Evolutionary conservation across 2,797 vertebrate species (phyloP).

Genomic region (Hemibagrus guttatus): DNA sequence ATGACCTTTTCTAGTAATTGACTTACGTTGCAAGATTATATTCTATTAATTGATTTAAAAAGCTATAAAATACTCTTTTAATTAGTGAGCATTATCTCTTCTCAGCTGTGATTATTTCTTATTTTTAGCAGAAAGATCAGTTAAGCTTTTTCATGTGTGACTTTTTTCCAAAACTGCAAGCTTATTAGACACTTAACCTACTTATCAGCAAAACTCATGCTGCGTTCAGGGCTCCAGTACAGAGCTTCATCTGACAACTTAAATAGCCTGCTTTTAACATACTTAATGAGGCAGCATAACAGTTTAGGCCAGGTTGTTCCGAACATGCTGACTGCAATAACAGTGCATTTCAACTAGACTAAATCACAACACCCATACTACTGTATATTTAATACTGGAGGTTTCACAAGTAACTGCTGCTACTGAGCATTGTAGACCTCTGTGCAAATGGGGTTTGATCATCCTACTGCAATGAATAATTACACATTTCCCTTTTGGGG

Average conservation of each 20-base stretch:
- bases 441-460: not conserved
- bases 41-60: not conserved
- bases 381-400: not conserved
- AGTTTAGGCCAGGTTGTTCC: not conserved
- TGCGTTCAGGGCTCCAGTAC: not conserved
- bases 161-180: conserved; percentile 17
- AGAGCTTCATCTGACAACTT: not conserved
- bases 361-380: not conserved
- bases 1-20: not conserved
- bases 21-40: not conserved
- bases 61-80: not conserved
- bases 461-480: conserved; percentile 6
- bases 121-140: not conserved
- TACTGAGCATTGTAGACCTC: not conserved
- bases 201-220: conserved; percentile 12
- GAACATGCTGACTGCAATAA: not conserved
- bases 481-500: conserved; percentile 2
- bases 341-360: not conserved
- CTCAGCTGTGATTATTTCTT: not conserved
- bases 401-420: not conserved
- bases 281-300: conserved; percentile 5
- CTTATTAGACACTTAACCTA: conserved; percentile 7
- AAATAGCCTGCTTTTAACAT: not conserved
- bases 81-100: not conserved
- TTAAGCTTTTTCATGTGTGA: not conserved